phyloP scores from a whole-genome alignment of 2,113 vertebrate genomes.

The Tupaia tana region DNA sequence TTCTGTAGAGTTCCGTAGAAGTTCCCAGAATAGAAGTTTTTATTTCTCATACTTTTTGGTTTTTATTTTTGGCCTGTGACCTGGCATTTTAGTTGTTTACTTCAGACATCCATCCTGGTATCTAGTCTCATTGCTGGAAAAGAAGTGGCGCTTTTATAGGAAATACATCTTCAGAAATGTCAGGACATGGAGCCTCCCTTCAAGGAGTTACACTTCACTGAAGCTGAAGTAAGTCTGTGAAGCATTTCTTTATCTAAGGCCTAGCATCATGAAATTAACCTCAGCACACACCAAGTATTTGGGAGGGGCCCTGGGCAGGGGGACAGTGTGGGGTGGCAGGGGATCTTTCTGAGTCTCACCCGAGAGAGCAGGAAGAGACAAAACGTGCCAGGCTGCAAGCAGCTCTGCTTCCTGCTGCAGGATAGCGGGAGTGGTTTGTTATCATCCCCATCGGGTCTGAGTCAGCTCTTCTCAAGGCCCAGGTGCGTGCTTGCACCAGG shows the following conservation, averaged over 20 bases:
- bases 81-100: background rate
- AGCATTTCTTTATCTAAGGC: background rate
- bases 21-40: conserved; percentile 46
- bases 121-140: background rate
- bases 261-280: background rate
- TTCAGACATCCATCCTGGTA: background rate
- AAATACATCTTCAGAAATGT: background rate
- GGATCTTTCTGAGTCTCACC: background rate
- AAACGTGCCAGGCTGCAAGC: background rate
- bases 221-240: background rate
- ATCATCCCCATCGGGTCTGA: background rate
- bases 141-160: background rate
- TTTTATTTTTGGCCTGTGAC: conserved; percentile 5
- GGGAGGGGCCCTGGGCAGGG: no score
- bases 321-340: background rate
- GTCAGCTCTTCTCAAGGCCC: background rate
- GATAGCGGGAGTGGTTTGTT: background rate
- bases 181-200: background rate
- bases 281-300: accelerated
- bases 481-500: background rate
- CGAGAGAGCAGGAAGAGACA: conserved; percentile 40
- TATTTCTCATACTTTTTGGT: conserved; percentile 3
- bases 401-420: conserved; percentile 25
- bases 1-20: conserved; percentile 35
- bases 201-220: background rate